Conservation (phyloP, 2,888 invertebrate species). For the Merodon equestris region DNA sequence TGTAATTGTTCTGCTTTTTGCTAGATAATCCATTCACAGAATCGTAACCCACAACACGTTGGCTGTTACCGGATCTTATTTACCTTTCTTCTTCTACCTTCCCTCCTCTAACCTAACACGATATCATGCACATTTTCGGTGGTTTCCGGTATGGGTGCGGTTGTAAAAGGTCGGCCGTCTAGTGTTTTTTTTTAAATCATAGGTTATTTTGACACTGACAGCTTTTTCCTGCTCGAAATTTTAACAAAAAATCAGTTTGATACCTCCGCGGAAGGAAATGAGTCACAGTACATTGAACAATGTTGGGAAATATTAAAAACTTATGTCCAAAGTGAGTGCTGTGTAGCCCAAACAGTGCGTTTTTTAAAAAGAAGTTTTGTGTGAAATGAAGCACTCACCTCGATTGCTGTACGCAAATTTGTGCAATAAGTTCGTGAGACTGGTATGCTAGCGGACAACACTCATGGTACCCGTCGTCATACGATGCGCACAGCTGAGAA, state of each 20-base stretch:
- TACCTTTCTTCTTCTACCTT: too few species aligned
- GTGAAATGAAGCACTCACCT: not conserved
- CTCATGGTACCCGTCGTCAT: not conserved
- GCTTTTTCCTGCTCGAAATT: not conserved
- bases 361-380: too few species aligned
- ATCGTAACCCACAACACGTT: too few species aligned
- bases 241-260: not conserved
- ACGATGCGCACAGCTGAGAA: not conserved
- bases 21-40: too few species aligned
- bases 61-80: too few species aligned
- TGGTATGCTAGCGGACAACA: not conserved
- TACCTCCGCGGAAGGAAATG: too few species aligned
- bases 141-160: too few species aligned
- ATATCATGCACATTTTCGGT: too few species aligned
- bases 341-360: not conserved
- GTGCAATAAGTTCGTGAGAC: conserved; percentile 1
- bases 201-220: not conserved
- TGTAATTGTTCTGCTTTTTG: too few species aligned
- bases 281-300: too few species aligned
- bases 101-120: too few species aligned
- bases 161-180: not conserved
- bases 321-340: conserved; percentile 1
- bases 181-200: not conserved
- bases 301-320: not conserved
- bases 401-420: not conserved